Base-by-base conservation (phyloP, 2,113 vertebrate genomes). In the Sardina pilchardus region DNA sequence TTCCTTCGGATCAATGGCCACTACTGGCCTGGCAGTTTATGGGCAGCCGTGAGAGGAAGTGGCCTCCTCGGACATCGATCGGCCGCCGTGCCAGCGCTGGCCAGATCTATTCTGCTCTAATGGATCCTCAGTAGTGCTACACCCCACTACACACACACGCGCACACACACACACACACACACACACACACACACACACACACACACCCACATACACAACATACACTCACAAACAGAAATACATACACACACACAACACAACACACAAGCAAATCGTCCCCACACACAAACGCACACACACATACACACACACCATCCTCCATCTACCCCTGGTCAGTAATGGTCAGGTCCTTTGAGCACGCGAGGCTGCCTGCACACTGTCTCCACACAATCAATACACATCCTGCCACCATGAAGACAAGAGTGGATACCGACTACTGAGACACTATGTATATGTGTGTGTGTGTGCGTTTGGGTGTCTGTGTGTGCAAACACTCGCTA, bases 381-480 rank as follows among this genome's bases (percentile, higher is more conserved):
- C n/a, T 16, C n/a, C 63, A 71, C 8, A 4, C 63, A 71, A 71
- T 71, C 63, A 71, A 71, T 71, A 71, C 63, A 71, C 63, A 71
- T 12, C 63, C 63, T 30, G 63, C 63, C 26, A 30, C 10, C n/a
- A 3, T 34, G 8, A 71, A 59, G 53, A 24, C 19, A 59, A 4
- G 19, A 24, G 19, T 59, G 53, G 53, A 24, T 24, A 24, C 53
- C 19, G 21, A 59, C 53, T 19, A 59, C 53, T 59, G 53, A 24
- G 21, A 24, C 21, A 3, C 53, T 3, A 59, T 67, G 7, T 67
- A 1, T 67, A n/a, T 67, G 59, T 67, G 7, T 67, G 59, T 30
- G 30, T 34, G 71, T 71, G 63, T 71, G 63, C 30, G 63, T 71
- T n/a, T 30, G 63, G 30, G 63, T 71, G 63, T 71, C 2, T 71